Conservation (phyloP, 2,888 invertebrate genomes). For the Sepioteuthis lessoniana region DNA sequence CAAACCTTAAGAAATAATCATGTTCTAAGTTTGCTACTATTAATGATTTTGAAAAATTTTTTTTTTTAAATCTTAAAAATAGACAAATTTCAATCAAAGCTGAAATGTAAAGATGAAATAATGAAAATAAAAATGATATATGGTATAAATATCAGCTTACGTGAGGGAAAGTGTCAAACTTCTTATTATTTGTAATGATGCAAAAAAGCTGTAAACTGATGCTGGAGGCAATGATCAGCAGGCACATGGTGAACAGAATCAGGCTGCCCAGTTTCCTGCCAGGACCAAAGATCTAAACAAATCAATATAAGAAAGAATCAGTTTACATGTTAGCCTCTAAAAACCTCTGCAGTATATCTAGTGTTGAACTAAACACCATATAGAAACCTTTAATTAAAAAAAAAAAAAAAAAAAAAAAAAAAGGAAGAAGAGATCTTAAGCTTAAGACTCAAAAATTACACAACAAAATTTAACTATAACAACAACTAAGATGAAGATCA, state of each 20-base stretch:
- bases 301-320: not conserved
- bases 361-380: too few species aligned
- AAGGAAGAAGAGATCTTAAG: too few species aligned
- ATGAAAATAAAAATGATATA: not conserved
- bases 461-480: too few species aligned
- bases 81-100: not conserved
- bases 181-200: slow-evolving; percentile 89
- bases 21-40: too few species aligned
- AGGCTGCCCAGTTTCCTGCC: slow-evolving; percentile 99
- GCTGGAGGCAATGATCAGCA: slow-evolving; percentile 97
- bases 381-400: too few species aligned
- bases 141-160: slow-evolving; percentile 74
- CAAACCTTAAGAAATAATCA: too few species aligned
- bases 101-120: not conserved
- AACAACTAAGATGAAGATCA: too few species aligned
- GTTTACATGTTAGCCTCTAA: too few species aligned
- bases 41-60: too few species aligned
- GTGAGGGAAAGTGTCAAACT: slow-evolving; percentile 98
- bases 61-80: too few species aligned
- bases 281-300: slow-evolving; percentile 81
- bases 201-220: slow-evolving; percentile 99
- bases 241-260: slow-evolving; percentile 99
- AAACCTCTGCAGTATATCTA: too few species aligned
- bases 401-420: not conserved
- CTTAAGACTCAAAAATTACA: not conserved